Evolutionary conservation across 1,140 invertebrate genomes (phyloP).

Genomic region (Drosophila kurseongensis): DNA sequence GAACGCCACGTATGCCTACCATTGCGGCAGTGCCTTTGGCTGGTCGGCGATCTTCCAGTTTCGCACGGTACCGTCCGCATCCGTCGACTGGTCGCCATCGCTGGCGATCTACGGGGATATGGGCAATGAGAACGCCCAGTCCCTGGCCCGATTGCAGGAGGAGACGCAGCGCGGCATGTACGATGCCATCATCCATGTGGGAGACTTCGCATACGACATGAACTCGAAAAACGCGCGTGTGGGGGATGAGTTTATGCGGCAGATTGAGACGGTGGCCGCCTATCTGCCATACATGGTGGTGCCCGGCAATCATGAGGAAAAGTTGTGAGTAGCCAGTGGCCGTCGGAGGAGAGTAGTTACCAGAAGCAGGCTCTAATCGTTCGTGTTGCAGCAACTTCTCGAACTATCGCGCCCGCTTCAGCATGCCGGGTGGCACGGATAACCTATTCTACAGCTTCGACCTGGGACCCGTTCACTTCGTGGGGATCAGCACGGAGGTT

Average conservation of each 20-base stretch:
- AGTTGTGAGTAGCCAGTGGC: conserved; percentile 88
- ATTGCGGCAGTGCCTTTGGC: conserved; percentile 91
- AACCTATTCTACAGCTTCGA: conserved; percentile 96
- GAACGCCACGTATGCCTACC: conserved; percentile 90
- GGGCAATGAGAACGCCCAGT: conserved; percentile 95
- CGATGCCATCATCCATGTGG: conserved; percentile 96
- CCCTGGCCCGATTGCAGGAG: conserved; percentile 91
- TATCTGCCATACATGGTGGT: conserved; percentile 97
- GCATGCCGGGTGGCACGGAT: conserved; percentile 93
- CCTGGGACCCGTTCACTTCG: conserved; percentile 96
- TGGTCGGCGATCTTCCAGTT: conserved; percentile 94
- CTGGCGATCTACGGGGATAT: conserved; percentile 96
- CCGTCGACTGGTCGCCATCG: conserved; percentile 90
- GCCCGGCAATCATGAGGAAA: conserved; percentile 96
- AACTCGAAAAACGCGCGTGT: conserved; percentile 90
- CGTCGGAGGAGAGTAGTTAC: too few species aligned
- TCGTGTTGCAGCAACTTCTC: conserved; percentile 92
- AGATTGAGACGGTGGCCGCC: conserved; percentile 94
- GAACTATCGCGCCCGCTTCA: conserved; percentile 94
- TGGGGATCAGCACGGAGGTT: conserved; percentile 96
- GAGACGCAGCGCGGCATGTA: conserved; percentile 92
- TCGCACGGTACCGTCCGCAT: conserved; percentile 87
- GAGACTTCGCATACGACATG: conserved; percentile 99
- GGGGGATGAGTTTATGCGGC: conserved; percentile 96
- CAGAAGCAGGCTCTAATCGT: conserved; percentile 12